Evolutionary conservation across 30 jellyfish, hydroid and myxozoan species (phyloP), one percentile per base, ranked within the genome.

Genomic region (Hydractinia symbiolongicarpus): DNA sequence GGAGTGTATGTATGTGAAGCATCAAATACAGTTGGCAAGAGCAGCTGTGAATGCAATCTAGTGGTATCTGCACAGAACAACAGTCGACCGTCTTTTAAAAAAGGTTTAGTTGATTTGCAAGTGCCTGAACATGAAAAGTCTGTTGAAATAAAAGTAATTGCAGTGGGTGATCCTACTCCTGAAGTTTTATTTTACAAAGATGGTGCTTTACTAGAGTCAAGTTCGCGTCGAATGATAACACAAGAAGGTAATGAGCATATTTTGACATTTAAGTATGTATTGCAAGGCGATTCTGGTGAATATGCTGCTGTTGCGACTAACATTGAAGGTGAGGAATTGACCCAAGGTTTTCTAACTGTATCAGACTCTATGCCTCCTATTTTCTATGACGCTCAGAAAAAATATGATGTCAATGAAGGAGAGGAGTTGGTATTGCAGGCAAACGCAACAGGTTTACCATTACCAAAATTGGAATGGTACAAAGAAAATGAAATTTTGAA

Each of bases 1-100:
- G 99, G 99, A 50, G 79, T 94, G 14, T 94, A 88, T 89, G 85
- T 88, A 67, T 94, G 99, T 56, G 95, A 84, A 66, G 99, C 99
- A 11, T 80, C 86, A 52, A 94, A 88, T 69, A 89, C 71, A 15
- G 78, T 85, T 7, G 80, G 94, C 52, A 95, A 88, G 69, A 95
- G 96, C 8, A 72, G 54, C 54, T 79, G 87, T 79, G 87, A 79
- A 79, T 79, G 87, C 4, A 61, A 79, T 50, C 61, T 71, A 14
- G 69, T 61, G 19, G 85, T 64, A 5, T 69, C 61, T 20, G 70
- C 71, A 9, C 84, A 76, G 13, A 84, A 74, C 15, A 66, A 11
- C 10, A 81, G 58, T 13, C 77, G 89, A 13, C 96, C 96, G 11
- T 80, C 67, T 9, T 83, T 91, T 30, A 69, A 76, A 53, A 82